phyloP scores from a whole-genome alignment of 2,797 vertebrate genomes.

The Champsocephalus esox region DNA sequence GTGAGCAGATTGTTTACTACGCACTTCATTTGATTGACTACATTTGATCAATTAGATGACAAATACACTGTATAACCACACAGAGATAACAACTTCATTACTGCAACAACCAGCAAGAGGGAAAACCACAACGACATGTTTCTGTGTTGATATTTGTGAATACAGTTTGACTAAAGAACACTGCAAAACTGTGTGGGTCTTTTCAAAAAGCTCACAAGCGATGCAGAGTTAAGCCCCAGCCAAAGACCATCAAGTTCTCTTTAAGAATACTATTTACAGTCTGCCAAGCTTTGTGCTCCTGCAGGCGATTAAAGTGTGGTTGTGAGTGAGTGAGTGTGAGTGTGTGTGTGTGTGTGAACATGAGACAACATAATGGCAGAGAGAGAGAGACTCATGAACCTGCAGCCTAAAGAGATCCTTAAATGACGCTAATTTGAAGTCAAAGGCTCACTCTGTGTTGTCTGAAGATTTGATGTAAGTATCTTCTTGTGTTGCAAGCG shows the following conservation, averaged over 20 bases:
- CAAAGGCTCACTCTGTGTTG: slow-evolving; percentile 48
- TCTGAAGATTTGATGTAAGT: slow-evolving; percentile 55
- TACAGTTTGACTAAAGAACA: too few relatives aligned
- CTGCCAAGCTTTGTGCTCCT: slow-evolving; percentile 5
- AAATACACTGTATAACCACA: too few relatives aligned
- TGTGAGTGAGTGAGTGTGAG: not conserved
- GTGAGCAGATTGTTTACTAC: too few relatives aligned
- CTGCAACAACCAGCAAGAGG: too few relatives aligned
- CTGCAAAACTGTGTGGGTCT: not conserved
- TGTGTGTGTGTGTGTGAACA: slow-evolving; percentile 3
- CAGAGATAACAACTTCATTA: too few relatives aligned
- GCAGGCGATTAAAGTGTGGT: slow-evolving; percentile 15
- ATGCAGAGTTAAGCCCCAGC: not conserved
- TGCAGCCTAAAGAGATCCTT: slow-evolving; percentile 47
- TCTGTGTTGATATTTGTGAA: too few relatives aligned
- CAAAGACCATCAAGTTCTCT: slow-evolving; percentile 1
- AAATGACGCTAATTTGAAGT: slow-evolving; percentile 58
- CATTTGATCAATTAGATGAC: too few relatives aligned
- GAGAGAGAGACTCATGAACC: slow-evolving; percentile 22
- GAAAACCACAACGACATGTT: not conserved
- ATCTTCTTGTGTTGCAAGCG: slow-evolving; percentile 64
- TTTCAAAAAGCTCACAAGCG: not conserved
- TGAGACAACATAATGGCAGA: too few relatives aligned
- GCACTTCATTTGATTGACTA: too few relatives aligned
- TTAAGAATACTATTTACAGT: slow-evolving; percentile 2